These are phyloP conservation scores for Orchesella flavescens DNA, from an alignment of 2,888 invertebrate species.

Conservation along the genomic window DNA sequence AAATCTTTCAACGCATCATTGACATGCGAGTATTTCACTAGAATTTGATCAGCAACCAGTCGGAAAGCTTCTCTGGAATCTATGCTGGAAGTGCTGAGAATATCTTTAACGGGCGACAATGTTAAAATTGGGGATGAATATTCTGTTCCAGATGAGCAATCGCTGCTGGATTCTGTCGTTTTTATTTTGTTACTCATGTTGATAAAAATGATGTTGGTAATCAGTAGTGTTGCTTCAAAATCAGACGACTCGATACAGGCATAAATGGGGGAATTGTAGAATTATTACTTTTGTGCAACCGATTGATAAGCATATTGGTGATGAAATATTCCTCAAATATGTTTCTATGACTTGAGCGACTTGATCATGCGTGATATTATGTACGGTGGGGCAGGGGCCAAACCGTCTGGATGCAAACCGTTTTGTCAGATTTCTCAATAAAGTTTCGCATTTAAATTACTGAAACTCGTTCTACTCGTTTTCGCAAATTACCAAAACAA, in stretches of 20 bases:
- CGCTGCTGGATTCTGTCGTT: slow-evolving; percentile 37
- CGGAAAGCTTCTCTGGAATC: slow-evolving; percentile 19
- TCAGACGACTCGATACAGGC: no score
- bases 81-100: slow-evolving; percentile 20
- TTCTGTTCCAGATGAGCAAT: slow-evolving; percentile 11
- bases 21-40: slow-evolving; percentile 56
- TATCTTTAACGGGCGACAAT: slow-evolving; percentile 12
- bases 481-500: slow-evolving; percentile 22
- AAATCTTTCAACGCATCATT: slow-evolving; percentile 54
- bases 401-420: slow-evolving; percentile 11
- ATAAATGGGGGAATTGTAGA: no score
- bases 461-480: slow-evolving; percentile 58
- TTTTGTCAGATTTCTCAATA: slow-evolving; percentile 27
- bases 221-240: background rate
- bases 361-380: no score
- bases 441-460: slow-evolving; percentile 19
- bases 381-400: no score
- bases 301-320: no score
- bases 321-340: no score
- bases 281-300: no score
- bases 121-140: background rate
- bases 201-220: background rate
- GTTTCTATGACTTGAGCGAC: no score
- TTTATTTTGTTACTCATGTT: background rate
- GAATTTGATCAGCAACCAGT: slow-evolving; percentile 34